phyloP scores from a whole-genome alignment of 2,888 invertebrate genomes.

The Platerodrilus igneus region DNA sequence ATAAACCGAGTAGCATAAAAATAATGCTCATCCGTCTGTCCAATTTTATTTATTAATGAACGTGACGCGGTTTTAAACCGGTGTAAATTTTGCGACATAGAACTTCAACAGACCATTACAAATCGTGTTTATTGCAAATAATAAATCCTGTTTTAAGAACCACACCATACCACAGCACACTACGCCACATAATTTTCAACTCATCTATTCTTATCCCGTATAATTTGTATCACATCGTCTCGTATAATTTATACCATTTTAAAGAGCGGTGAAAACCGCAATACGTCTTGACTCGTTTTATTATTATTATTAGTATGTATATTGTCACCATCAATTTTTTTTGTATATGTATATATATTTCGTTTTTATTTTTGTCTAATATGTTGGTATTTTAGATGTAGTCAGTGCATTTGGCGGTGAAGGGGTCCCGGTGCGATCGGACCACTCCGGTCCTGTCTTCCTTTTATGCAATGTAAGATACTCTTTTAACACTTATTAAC shows the following conservation, averaged over 20 bases:
- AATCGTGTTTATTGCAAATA: constrained; percentile 35
- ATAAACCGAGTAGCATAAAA: too few relatives aligned
- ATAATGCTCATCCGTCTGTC: too few relatives aligned
- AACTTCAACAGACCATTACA: constrained; percentile 32
- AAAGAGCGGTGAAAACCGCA: too few relatives aligned
- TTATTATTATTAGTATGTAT: too few relatives aligned
- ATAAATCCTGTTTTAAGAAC: constrained; percentile 35
- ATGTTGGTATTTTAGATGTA: constrained; percentile 68
- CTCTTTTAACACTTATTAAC: constrained; percentile 37
- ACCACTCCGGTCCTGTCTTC: constrained; percentile 43
- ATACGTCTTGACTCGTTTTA: too few relatives aligned
- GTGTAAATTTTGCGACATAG: constrained; percentile 20
- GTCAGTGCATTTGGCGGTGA: constrained; percentile 86
- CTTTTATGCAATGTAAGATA: constrained; percentile 46
- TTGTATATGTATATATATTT: background rate
- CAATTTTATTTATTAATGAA: constrained; percentile 17
- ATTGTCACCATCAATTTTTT: constrained; percentile 1
- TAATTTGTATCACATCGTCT: constrained; percentile 23
- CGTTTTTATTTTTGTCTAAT: constrained; percentile 25
- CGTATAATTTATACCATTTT: constrained; percentile 23
- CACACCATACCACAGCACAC: too few relatives aligned
- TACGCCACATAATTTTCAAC: constrained; percentile 27
- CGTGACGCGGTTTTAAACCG: constrained; percentile 15
- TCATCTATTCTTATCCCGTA: constrained; percentile 21
- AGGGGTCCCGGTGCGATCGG: constrained; percentile 53